phyloP scores from a whole-genome alignment of 2,113 vertebrate genomes.

The Chionomys nivalis region DNA sequence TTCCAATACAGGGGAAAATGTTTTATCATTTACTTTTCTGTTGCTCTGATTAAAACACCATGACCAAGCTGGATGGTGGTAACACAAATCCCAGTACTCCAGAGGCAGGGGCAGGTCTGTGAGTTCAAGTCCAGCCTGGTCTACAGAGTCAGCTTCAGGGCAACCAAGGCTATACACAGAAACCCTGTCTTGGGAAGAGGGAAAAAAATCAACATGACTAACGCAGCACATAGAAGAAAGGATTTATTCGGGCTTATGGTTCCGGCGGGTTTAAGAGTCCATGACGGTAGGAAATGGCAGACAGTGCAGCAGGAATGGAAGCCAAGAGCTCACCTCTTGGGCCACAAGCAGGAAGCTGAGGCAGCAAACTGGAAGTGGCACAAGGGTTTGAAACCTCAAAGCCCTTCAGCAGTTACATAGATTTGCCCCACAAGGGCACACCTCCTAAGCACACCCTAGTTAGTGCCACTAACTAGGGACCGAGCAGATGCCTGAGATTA shows the following conservation, averaged over 20 bases:
- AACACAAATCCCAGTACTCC: background rate
- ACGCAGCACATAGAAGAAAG: accelerated
- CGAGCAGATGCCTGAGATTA: background rate
- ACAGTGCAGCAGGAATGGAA: background rate
- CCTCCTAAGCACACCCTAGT: background rate
- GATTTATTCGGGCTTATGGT: background rate
- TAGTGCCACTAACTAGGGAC: background rate
- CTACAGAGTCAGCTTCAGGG: background rate
- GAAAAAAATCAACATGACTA: background rate
- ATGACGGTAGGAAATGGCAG: background rate
- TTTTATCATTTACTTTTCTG: background rate
- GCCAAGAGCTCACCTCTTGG: background rate
- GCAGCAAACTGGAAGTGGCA: background rate
- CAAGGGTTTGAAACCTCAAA: background rate
- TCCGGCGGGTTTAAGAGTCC: background rate
- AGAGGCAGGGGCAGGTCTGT: background rate
- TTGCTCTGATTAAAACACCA: background rate
- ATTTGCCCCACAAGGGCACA: background rate
- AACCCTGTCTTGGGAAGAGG: background rate
- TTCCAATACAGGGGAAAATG: background rate
- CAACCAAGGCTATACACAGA: background rate
- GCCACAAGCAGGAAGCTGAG: too few species aligned
- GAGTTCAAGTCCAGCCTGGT: background rate
- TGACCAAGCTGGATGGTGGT: background rate
- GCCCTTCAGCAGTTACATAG: background rate